phyloP scores from a whole-genome alignment of 2,797 vertebrate species.

The Bradypodion ventrale region DNA sequence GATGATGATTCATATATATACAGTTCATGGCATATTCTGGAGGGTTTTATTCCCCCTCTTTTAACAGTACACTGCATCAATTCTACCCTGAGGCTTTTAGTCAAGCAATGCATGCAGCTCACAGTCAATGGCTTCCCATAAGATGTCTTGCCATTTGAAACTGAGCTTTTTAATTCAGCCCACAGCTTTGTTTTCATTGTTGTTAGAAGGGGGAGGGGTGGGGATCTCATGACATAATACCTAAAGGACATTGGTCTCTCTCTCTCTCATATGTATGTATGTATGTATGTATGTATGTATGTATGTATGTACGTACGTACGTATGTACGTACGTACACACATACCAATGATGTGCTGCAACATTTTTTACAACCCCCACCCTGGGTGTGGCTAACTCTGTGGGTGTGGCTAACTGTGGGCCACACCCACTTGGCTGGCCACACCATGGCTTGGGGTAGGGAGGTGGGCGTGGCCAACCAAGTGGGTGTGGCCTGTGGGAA shows the following conservation, averaged over 20 bases:
- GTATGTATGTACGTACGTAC: too few relatives aligned
- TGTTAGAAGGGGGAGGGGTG: slow-evolving; percentile 36
- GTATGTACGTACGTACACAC: too few relatives aligned
- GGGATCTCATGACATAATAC: slow-evolving; percentile 31
- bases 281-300: too few relatives aligned
- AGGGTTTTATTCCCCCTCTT: neutral
- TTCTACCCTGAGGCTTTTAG: slow-evolving; percentile 1
- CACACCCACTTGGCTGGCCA: too few relatives aligned
- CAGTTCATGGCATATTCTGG: neutral
- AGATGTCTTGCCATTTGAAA: slow-evolving; percentile 33
- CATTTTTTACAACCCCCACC: too few relatives aligned
- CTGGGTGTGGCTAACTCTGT: too few relatives aligned
- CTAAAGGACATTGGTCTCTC: slow-evolving; percentile 53
- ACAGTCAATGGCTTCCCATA: neutral
- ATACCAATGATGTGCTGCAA: too few relatives aligned
- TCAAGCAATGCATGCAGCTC: slow-evolving; percentile 30
- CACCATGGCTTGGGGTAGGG: too few relatives aligned
- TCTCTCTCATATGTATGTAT: slow-evolving; percentile 32
- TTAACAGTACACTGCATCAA: neutral
- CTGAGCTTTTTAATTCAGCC: slow-evolving; percentile 19
- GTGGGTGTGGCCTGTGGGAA: too few relatives aligned
- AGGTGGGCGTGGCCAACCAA: too few relatives aligned
- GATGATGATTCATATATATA: neutral
- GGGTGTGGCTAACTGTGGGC: too few relatives aligned
- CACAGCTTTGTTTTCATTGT: slow-evolving; percentile 36